Percentiles rank a stretch among this genome's conserved stretches.
Evolutionary conservation across 2,113 vertebrate species (phyloP).

Genomic region (Caloenas nicobarica): DNA sequence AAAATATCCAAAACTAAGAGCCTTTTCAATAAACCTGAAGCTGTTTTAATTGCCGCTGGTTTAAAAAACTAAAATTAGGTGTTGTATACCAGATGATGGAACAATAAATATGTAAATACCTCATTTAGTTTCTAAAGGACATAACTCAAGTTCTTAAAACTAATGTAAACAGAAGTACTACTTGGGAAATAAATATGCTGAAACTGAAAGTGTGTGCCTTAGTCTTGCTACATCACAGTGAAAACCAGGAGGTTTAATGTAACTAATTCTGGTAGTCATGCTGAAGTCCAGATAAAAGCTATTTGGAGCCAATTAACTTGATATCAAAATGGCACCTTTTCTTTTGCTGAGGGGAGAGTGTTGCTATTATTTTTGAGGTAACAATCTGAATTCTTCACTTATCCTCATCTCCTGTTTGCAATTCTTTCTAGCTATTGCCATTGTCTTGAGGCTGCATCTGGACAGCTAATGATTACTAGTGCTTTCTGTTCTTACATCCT

Average conservation of each 20-base stretch:
- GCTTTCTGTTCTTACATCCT: background rate
- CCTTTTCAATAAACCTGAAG: conserved; percentile 25
- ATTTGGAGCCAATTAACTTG: background rate
- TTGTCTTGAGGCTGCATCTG: background rate
- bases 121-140: conserved; percentile 6
- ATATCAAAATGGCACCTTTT: background rate
- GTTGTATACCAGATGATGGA: background rate
- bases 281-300: background rate
- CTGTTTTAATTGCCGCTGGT: conserved; percentile 2
- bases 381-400: background rate
- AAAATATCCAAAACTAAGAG: background rate
- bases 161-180: conserved; percentile 36
- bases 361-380: background rate
- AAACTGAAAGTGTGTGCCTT: conserved; percentile 1
- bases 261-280: background rate
- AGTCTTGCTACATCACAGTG: background rate
- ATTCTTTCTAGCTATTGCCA: background rate
- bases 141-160: conserved; percentile 7
- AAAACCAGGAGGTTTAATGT: background rate
- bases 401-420: background rate
- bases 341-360: background rate
- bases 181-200: conserved; percentile 46
- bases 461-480: background rate
- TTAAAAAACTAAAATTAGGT: background rate
- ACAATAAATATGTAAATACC: background rate